A percentile compares a stretch with the other conserved stretches of the same genome.
Conservation (phyloP, 2,797 vertebrate genomes). For the Ctenopoma kingsleyae region DNA sequence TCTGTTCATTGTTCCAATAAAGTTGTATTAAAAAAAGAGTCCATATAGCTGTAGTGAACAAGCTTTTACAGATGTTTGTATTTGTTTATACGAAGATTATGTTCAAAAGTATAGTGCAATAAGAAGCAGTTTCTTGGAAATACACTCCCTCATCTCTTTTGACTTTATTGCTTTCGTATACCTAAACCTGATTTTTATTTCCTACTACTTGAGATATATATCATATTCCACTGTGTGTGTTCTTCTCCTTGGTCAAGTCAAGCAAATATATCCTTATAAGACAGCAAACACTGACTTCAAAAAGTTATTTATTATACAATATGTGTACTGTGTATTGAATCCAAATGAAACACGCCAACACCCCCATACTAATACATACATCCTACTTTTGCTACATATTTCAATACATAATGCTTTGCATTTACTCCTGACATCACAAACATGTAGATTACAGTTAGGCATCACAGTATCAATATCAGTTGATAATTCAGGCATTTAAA, state of each 20-base stretch:
- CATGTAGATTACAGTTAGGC: background rate
- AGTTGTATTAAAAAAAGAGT: too few relatives aligned
- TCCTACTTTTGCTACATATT: background rate
- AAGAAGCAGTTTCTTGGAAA: background rate
- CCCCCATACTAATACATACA: background rate
- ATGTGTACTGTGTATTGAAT: background rate
- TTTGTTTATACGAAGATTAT: conserved; percentile 4
- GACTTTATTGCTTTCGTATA: background rate
- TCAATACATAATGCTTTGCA: background rate
- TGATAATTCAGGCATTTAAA: conserved; percentile 2
- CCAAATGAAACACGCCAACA: background rate
- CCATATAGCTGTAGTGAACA: background rate
- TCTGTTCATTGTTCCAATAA: too few relatives aligned
- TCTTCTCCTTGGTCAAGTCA: background rate
- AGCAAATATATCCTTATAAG: background rate
- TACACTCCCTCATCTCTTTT: background rate
- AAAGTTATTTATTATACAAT: background rate
- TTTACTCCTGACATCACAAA: background rate
- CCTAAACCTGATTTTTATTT: background rate
- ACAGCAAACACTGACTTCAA: background rate
- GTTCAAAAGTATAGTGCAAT: conserved; percentile 9
- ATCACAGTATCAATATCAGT: conserved; percentile 11
- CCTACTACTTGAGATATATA: background rate
- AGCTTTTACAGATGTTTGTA: background rate
- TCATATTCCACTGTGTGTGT: background rate